Evolutionary conservation across 2,797 vertebrate genomes (phyloP).

Genomic region (Argyrosomus regius): DNA sequence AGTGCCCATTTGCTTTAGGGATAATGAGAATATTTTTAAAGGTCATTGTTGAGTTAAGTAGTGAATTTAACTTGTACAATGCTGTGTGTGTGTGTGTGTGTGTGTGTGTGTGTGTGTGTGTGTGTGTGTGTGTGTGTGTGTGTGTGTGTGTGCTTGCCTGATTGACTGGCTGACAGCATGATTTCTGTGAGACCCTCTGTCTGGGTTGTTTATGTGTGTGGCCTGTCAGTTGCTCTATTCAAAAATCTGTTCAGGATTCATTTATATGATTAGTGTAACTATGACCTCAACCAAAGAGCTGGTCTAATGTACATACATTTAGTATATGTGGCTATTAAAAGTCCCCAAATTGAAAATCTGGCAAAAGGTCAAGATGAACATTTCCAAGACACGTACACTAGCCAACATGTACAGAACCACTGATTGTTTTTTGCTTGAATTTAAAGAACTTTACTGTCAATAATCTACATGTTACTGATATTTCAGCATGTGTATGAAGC

Average conservation of each 20-base stretch:
- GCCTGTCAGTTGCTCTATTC: slow-evolving; percentile 34
- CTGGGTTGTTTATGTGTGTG: slow-evolving; percentile 37
- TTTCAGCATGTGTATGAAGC: background rate
- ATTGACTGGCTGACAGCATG: slow-evolving; percentile 38
- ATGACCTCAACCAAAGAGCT: slow-evolving; percentile 31
- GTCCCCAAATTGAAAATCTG: slow-evolving; percentile 14
- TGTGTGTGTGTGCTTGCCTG: slow-evolving; percentile 3
- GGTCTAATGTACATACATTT: slow-evolving; percentile 21
- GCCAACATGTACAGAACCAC: background rate
- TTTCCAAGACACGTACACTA: slow-evolving; percentile 1
- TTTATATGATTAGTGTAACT: slow-evolving; percentile 37
- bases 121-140: slow-evolving; percentile 4
- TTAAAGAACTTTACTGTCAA: background rate
- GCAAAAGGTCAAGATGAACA: background rate
- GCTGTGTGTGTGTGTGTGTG: background rate
- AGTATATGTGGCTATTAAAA: slow-evolving; percentile 9
- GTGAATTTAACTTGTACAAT: slow-evolving; percentile 45
- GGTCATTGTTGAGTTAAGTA: slow-evolving; percentile 39
- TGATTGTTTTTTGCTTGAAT: background rate
- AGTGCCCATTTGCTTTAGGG: slow-evolving; percentile 43
- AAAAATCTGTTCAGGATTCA: slow-evolving; percentile 48
- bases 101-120: slow-evolving; percentile 8
- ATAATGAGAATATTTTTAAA: slow-evolving; percentile 53
- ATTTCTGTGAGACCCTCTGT: slow-evolving; percentile 45
- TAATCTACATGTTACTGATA: background rate